Conservation (phyloP, 2,888 invertebrate genomes). For the Cryptus armator region DNA sequence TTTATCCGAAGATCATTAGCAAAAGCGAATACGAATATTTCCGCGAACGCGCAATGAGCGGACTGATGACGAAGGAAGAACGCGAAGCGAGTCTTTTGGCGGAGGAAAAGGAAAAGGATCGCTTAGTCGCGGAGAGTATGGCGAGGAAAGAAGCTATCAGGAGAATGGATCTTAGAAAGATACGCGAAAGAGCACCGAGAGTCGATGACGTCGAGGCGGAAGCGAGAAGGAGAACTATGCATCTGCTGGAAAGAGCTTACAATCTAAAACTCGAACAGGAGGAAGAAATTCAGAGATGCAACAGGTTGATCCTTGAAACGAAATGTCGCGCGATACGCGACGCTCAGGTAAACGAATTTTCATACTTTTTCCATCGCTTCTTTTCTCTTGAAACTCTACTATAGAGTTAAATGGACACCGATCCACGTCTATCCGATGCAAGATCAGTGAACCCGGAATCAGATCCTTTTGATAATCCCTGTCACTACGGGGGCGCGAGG, state of each 20-base stretch:
- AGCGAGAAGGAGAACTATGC: slow-evolving; percentile 85
- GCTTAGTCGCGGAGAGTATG: slow-evolving; percentile 77
- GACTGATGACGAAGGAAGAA: slow-evolving; percentile 73
- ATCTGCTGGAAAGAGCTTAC: slow-evolving; percentile 86
- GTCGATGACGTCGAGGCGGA: slow-evolving; percentile 85
- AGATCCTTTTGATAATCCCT: no score
- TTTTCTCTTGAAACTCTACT: slow-evolving; percentile 1
- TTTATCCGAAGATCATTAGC: slow-evolving; percentile 88
- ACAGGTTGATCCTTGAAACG: slow-evolving; percentile 92
- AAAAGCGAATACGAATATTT: slow-evolving; percentile 86
- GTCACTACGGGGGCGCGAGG: no score
- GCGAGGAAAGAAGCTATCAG: slow-evolving; percentile 80
- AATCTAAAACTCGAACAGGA: slow-evolving; percentile 87
- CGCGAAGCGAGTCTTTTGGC: slow-evolving; percentile 68
- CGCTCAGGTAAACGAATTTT: slow-evolving; percentile 88
- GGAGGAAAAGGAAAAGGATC: slow-evolving; percentile 74
- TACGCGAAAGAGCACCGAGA: slow-evolving; percentile 70
- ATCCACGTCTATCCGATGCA: no score
- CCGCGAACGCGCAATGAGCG: slow-evolving; percentile 70
- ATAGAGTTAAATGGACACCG: no score
- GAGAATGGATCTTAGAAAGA: slow-evolving; percentile 76
- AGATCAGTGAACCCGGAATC: no score
- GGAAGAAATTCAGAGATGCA: slow-evolving; percentile 90
- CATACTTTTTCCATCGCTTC: not conserved
- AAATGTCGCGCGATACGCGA: slow-evolving; percentile 95